Evolutionary conservation across 1,140 invertebrate genomes (phyloP).

Genomic region (Drosophila auraria): DNA sequence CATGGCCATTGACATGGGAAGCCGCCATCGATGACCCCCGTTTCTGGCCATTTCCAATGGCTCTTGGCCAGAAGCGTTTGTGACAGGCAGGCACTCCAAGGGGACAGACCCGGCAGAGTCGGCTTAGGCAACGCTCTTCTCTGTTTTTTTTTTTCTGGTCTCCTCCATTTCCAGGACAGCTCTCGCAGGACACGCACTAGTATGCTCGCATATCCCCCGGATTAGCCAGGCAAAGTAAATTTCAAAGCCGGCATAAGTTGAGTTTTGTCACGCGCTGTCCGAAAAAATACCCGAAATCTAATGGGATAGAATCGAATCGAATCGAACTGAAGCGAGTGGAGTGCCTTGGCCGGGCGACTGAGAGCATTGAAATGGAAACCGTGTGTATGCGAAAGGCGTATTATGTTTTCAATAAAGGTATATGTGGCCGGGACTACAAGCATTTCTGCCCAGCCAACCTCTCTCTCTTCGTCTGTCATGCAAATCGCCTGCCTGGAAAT

Average conservation of each 20-base stretch:
- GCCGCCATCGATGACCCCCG: slow-evolving; percentile 39
- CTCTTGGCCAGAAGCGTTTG: slow-evolving; percentile 41
- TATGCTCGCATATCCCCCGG: slow-evolving; percentile 20
- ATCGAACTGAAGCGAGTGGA: slow-evolving; percentile 11
- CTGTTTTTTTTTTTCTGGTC: neutral
- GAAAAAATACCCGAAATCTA: slow-evolving; percentile 38
- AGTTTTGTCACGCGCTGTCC: slow-evolving; percentile 70
- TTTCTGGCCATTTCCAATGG: slow-evolving; percentile 40
- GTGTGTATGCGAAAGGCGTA: slow-evolving; percentile 54
- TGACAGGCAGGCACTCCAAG: slow-evolving; percentile 58
- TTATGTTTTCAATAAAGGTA: slow-evolving; percentile 80
- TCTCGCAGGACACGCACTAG: slow-evolving; percentile 19
- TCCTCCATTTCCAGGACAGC: slow-evolving; percentile 11
- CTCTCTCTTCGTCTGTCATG: slow-evolving; percentile 47
- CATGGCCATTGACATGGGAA: slow-evolving; percentile 42
- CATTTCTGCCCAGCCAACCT: slow-evolving; percentile 13
- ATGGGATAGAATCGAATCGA: slow-evolving; percentile 5
- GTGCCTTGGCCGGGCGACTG: slow-evolving; percentile 14
- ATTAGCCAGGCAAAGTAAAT: slow-evolving; percentile 67
- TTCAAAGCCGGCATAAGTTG: slow-evolving; percentile 71
- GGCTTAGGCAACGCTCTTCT: slow-evolving; percentile 42
- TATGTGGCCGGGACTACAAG: slow-evolving; percentile 22
- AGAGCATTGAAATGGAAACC: slow-evolving; percentile 48
- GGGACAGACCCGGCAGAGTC: slow-evolving; percentile 30
- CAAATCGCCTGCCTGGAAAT: slow-evolving; percentile 71